Conservation (phyloP, 2,797 vertebrate species). For the Sebastes hubbsi region DNA sequence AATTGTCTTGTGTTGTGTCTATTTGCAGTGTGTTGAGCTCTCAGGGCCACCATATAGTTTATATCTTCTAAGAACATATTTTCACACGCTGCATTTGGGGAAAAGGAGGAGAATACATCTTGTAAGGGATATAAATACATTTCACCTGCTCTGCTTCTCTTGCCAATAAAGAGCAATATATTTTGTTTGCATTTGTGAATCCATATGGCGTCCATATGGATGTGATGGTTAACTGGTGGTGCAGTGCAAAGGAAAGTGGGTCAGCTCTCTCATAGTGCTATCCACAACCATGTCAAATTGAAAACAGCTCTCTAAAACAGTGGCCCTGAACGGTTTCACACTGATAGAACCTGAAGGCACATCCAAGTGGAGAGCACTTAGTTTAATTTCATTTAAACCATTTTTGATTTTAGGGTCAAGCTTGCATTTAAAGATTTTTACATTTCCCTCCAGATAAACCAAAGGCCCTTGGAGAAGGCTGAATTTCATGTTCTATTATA, state of each 20-base stretch:
- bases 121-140: background rate
- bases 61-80: background rate
- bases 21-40: background rate
- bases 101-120: background rate
- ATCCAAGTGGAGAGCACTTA: background rate
- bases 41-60: background rate
- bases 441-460: background rate
- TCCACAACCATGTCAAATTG: background rate
- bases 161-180: background rate
- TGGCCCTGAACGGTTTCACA: background rate
- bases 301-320: background rate
- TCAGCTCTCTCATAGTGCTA: background rate
- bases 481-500: background rate
- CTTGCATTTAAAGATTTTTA: background rate
- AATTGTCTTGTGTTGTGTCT: background rate
- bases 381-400: conserved; percentile 8
- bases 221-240: conserved; percentile 23
- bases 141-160: background rate
- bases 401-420: background rate
- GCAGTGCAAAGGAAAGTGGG: conserved; percentile 10
- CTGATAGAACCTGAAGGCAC: background rate
- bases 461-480: background rate
- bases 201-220: conserved; percentile 39
- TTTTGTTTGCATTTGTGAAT: conserved; percentile 17
- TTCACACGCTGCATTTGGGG: background rate